A percentile compares a stretch with the other conserved stretches of the same genome.
phyloP scores from a whole-genome alignment of 1,140 invertebrate genomes.

The Leptestheria dahalacensis region DNA sequence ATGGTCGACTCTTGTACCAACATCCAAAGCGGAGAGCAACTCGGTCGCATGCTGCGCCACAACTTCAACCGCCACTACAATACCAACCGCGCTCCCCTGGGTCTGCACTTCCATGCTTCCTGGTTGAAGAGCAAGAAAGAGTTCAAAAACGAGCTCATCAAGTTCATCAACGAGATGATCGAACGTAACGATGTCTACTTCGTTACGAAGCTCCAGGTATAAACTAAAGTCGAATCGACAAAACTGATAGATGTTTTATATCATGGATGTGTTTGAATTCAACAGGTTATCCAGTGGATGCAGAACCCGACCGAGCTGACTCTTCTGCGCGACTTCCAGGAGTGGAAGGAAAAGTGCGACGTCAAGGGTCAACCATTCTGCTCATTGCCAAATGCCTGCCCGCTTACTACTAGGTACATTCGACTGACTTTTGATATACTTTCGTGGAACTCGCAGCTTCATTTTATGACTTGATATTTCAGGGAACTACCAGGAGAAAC shows the following conservation, averaged over 20 bases:
- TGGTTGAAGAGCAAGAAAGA: constrained; percentile 90
- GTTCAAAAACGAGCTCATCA: constrained; percentile 77
- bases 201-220: constrained; percentile 76
- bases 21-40: constrained; percentile 74
- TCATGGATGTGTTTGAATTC: constrained; percentile 16
- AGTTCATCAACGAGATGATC: constrained; percentile 85
- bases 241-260: background rate
- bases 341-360: constrained; percentile 92
- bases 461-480: background rate
- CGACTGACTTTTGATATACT: background rate
- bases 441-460: background rate
- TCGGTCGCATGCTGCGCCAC: constrained; percentile 68
- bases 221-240: too few relatives aligned
- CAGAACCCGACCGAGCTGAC: constrained; percentile 82
- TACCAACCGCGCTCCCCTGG: constrained; percentile 82
- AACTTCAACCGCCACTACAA: constrained; percentile 88
- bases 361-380: constrained; percentile 85
- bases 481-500: constrained; percentile 77
- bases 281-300: constrained; percentile 89
- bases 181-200: constrained; percentile 81
- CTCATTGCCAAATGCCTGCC: constrained; percentile 77
- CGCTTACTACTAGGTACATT: constrained; percentile 52
- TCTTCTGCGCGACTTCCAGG: constrained; percentile 71
- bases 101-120: constrained; percentile 85
- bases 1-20: constrained; percentile 89